Base-by-base conservation (phyloP, 1,140 invertebrate genomes). In the Hyposmocoma kahamanoa region DNA sequence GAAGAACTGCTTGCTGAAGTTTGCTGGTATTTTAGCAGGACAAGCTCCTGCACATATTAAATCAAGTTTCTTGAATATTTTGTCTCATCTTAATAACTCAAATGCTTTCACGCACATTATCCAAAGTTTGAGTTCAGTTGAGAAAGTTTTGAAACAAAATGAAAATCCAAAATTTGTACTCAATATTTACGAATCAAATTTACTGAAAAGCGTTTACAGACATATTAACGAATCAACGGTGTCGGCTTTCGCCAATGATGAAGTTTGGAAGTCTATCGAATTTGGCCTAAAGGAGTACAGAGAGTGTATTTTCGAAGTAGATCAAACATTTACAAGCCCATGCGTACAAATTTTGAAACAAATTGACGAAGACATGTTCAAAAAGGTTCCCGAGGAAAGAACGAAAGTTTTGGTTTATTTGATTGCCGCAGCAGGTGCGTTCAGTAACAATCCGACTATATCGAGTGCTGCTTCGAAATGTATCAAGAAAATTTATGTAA, bases 401-500 rank as follows among this genome's bases (percentile, higher is more conserved):
- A 64, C 77, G n/a, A 84, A 86, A 48, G 51, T 75, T 22, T 55
- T 90, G 4, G 56, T 90, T 3, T 50, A 72, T 45, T 48, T 87
- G 2, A 81, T 90, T 22, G 67, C 88, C 17, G 63, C 72, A 38
- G 84, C 88, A 34, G 84, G 88, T n/a, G 73, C 88, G 9, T 78
- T 76, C n/a, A 86, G 87, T 17, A 80, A 86, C 42, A 88, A 89
- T 63, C 76, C 88, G 10, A 80, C 68, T n/a, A 88, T 94, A 5
- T 82, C 90, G 6, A 86, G 89, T 24, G 67, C 82, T 0, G 89
- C 90, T 0, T 89, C 89, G 30, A 92, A 90, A 60, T 73, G 90
- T 1, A 88, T 95, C 26, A 94, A 92, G 65, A 90, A 90, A 54
- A 91, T 96, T 42, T 81, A 89, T 57, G 74, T 94, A 15, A 87